Evolutionary conservation across 2,888 invertebrate genomes (phyloP).

Genomic region (Archaeoteleia sp.): DNA sequence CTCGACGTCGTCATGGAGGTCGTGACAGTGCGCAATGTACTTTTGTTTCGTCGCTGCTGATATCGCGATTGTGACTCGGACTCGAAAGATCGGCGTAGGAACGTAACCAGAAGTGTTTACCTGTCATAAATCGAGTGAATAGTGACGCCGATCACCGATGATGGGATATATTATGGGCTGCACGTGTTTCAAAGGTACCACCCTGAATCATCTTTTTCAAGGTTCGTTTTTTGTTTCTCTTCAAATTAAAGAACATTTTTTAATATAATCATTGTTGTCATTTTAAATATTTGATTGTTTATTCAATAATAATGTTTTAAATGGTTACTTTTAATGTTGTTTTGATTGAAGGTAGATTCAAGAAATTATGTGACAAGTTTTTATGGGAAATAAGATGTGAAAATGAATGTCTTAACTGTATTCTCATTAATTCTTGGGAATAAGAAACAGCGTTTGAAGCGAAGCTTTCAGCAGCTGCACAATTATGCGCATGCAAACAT

Average conservation of each 20-base stretch:
- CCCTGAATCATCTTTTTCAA: conserved; percentile 71
- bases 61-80: conserved; percentile 42
- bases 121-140: conserved; percentile 45
- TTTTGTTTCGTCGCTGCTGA: conserved; percentile 56
- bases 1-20: conserved; percentile 42
- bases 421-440: no score
- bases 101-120: conserved; percentile 45
- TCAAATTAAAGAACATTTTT: conserved; percentile 4
- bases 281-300: conserved; percentile 6
- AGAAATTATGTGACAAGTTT: no score
- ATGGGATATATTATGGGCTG: conserved; percentile 97
- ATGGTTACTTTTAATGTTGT: no score
- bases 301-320: no score
- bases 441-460: no score
- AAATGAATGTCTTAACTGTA: no score
- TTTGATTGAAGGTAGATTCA: no score
- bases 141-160: conserved; percentile 78
- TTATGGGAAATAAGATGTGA: no score
- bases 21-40: conserved; percentile 62
- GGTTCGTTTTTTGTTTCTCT: conserved; percentile 61
- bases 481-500: no score
- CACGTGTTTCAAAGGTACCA: conserved; percentile 91
- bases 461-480: no score
- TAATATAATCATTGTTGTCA: not conserved
- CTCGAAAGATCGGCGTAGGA: conserved; percentile 30